These are phyloP conservation scores for Nephila pilipes DNA, from an alignment of 1,140 invertebrate genomes.

Conservation along the genomic window DNA sequence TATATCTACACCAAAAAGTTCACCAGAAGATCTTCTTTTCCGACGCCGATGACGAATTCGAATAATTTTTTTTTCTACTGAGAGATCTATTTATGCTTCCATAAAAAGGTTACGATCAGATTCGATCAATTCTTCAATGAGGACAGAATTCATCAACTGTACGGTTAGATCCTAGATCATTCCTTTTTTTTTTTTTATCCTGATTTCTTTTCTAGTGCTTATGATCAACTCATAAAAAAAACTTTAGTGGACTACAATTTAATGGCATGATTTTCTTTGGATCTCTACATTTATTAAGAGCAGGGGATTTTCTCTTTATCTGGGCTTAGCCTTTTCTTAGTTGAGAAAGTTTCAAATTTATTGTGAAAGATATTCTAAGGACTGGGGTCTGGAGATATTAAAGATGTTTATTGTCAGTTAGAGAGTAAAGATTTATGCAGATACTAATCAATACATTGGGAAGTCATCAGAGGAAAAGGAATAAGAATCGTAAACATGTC, in stretches of 20 bases:
- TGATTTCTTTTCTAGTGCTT: neutral
- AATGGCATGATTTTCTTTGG: constrained; percentile 38
- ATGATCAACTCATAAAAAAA: constrained; percentile 47
- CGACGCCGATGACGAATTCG: constrained; percentile 10
- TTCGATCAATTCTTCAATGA: constrained; percentile 57
- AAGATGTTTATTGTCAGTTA: constrained; percentile 12
- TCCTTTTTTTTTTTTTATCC: neutral
- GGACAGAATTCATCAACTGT: constrained; percentile 47
- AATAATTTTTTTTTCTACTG: constrained; percentile 7
- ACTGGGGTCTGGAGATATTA: neutral
- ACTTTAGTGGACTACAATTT: neutral
- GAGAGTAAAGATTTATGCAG: neutral
- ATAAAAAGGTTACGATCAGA: constrained; percentile 63
- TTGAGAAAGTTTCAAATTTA: constrained; percentile 20
- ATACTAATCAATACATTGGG: neutral
- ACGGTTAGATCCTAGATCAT: constrained; percentile 1
- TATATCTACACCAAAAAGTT: neutral
- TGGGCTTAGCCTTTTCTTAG: neutral
- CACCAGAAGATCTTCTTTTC: constrained; percentile 7
- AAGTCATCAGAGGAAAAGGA: neutral
- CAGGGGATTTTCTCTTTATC: neutral
- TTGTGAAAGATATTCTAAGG: neutral
- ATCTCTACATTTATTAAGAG: constrained; percentile 61
- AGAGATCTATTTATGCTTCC: constrained; percentile 48
- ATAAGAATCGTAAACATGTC: neutral